These are phyloP conservation scores for Trichogramma evanescens DNA, from an alignment of 2,888 invertebrate species.

Conservation along the genomic window DNA sequence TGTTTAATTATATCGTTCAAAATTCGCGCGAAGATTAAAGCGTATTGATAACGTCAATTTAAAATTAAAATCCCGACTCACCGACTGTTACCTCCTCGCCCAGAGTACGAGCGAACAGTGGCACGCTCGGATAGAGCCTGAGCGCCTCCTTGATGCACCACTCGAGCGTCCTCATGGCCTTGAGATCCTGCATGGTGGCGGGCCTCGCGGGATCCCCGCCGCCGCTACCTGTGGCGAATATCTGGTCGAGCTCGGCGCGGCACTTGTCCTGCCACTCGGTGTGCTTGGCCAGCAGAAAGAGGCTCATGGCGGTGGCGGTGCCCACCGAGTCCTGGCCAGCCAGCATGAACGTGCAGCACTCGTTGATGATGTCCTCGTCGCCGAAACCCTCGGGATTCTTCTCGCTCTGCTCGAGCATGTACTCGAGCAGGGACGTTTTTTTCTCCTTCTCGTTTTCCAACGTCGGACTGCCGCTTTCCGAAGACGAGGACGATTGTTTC, in stretches of 20 bases:
- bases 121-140: slow-evolving; percentile 41
- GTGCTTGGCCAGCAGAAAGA: slow-evolving; percentile 53
- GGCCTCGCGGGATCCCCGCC: slow-evolving; percentile 16
- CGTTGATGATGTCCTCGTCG: slow-evolving; percentile 55
- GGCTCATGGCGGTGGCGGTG: slow-evolving; percentile 53
- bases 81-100: slow-evolving; percentile 38
- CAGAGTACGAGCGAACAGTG: slow-evolving; percentile 35
- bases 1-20: background rate
- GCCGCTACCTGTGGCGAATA: slow-evolving; percentile 24
- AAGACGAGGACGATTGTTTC: slow-evolving; percentile 2
- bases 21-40: background rate
- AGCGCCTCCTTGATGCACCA: slow-evolving; percentile 41
- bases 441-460: background rate
- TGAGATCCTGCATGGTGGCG: slow-evolving; percentile 33
- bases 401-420: slow-evolving; percentile 52
- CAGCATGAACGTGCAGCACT: slow-evolving; percentile 58
- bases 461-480: background rate
- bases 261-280: slow-evolving; percentile 46
- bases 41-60: background rate
- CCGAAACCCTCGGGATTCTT: slow-evolving; percentile 48
- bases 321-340: slow-evolving; percentile 61
- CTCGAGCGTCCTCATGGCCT: slow-evolving; percentile 36
- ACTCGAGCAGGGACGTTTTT: slow-evolving; percentile 46
- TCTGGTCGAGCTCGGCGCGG: slow-evolving; percentile 31
- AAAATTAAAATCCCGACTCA: slow-evolving; percentile 12